Evolutionary conservation across 2,113 vertebrate genomes (phyloP).

Genomic region (Hippocampus barbouri): DNA sequence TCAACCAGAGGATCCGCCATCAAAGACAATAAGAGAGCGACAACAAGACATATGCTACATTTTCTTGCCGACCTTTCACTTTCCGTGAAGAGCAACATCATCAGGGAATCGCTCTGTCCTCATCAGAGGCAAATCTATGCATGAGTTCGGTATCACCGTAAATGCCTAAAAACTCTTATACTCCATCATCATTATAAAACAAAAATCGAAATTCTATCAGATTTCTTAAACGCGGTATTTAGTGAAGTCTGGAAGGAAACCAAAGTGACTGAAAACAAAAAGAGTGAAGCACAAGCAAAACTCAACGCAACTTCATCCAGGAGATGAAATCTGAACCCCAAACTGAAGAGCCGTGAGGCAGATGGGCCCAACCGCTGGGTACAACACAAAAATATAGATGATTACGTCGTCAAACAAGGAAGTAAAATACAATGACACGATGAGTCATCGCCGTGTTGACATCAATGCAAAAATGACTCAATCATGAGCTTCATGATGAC

Average conservation of each 20-base stretch:
- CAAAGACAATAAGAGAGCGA: too few relatives aligned
- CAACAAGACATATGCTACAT: not conserved
- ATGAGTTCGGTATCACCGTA: not conserved
- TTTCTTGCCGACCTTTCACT: not conserved
- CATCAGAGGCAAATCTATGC: not conserved
- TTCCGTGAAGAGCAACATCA: too few relatives aligned
- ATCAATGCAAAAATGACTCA: conserved; percentile 7
- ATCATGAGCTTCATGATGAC: conserved; percentile 9
- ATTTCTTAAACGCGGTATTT: conserved; percentile 4
- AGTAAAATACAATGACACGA: not conserved
- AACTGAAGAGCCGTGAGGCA: too few relatives aligned
- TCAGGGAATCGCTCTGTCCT: not conserved
- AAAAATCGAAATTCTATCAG: not conserved
- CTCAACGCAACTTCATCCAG: too few relatives aligned
- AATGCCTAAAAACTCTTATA: not conserved
- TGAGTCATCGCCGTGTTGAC: conserved; percentile 1
- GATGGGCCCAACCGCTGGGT: not conserved
- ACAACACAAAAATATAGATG: not conserved
- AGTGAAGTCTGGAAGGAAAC: conserved; percentile 1
- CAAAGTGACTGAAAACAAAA: too few relatives aligned
- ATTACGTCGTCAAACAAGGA: not conserved
- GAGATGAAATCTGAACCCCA: too few relatives aligned
- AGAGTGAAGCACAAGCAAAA: too few relatives aligned
- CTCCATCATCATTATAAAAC: not conserved
- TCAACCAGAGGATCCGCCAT: too few relatives aligned